These are phyloP conservation scores for Brachyhypopomus occidentalis DNA, from an alignment of 2,113 vertebrate genomes.

Conservation along the genomic window DNA sequence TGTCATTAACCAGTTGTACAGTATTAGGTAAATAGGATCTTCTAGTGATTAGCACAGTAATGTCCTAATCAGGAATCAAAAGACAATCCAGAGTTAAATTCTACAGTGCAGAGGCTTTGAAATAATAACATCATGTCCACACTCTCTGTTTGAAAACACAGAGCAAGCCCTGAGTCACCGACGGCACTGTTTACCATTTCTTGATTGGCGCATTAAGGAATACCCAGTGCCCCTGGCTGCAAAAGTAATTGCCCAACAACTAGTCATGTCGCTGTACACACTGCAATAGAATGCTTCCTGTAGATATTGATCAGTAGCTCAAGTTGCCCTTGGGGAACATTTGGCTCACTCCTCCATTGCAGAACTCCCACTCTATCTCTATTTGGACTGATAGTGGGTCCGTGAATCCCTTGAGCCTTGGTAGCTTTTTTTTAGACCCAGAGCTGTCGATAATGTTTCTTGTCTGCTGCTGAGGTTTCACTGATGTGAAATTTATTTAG, in stretches of 20 bases:
- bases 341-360: neutral
- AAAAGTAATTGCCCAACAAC: conserved; percentile 13
- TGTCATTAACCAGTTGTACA: neutral
- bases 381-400: neutral
- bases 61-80: neutral
- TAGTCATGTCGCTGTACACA: conserved; percentile 12
- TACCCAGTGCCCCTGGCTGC: conserved; percentile 5
- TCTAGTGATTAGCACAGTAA: too few relatives aligned
- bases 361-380: neutral
- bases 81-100: neutral
- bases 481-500: too few relatives aligned
- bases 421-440: neutral
- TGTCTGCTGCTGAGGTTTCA: neutral
- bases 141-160: too few relatives aligned
- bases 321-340: neutral
- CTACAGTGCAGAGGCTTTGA: neutral
- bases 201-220: conserved; percentile 2
- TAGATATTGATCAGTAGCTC: conserved; percentile 14
- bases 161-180: neutral
- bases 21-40: neutral
- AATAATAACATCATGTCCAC: neutral
- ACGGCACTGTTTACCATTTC: neutral
- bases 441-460: neutral
- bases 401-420: neutral
- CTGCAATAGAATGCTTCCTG: conserved; percentile 8